A percentile compares a stretch with the other conserved stretches of the same genome.
Conservation (phyloP, 37 sponge, comb jelly and placozoan genomes). For the Halichondria panicea region DNA sequence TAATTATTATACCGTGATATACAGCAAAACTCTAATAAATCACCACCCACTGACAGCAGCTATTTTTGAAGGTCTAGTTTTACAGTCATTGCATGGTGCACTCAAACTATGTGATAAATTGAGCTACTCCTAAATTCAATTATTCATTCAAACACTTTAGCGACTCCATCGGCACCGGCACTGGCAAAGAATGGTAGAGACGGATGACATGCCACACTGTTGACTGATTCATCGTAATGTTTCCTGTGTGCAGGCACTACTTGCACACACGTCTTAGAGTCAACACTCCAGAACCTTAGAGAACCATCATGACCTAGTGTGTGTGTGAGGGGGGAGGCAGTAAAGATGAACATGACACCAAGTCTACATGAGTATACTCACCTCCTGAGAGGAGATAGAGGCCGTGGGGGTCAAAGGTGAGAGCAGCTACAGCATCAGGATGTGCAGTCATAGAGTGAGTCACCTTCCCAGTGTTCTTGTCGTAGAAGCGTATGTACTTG, state of each 20-base stretch:
- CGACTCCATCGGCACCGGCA: slow-evolving; percentile 92
- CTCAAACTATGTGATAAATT: no score
- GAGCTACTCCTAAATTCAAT: no score
- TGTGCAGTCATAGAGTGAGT: slow-evolving; percentile 94
- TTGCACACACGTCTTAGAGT: slow-evolving; percentile 89
- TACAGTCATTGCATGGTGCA: no score
- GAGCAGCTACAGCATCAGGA: slow-evolving; percentile 86
- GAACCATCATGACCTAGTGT: slow-evolving; percentile 96
- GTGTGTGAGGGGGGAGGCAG: neutral
- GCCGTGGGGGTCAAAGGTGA: slow-evolving; percentile 94
- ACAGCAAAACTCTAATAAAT: no score
- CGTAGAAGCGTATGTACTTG: slow-evolving; percentile 88
- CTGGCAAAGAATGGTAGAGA: slow-evolving; percentile 85
- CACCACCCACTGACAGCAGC: no score
- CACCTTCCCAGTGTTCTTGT: slow-evolving; percentile 65
- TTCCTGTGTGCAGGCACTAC: slow-evolving; percentile 90
- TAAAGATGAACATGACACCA: neutral
- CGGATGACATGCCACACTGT: slow-evolving; percentile 85
- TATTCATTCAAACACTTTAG: slow-evolving; percentile 83
- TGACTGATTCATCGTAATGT: slow-evolving; percentile 84
- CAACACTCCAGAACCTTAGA: slow-evolving; percentile 90
- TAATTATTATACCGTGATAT: no score
- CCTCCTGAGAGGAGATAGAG: slow-evolving; percentile 91
- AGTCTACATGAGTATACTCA: slow-evolving; percentile 23
- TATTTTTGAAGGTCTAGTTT: no score